Evolutionary conservation across 2,888 invertebrate genomes (phyloP), one percentile per base, ranked within the genome.

Genomic region (Rotaria sp.): DNA sequence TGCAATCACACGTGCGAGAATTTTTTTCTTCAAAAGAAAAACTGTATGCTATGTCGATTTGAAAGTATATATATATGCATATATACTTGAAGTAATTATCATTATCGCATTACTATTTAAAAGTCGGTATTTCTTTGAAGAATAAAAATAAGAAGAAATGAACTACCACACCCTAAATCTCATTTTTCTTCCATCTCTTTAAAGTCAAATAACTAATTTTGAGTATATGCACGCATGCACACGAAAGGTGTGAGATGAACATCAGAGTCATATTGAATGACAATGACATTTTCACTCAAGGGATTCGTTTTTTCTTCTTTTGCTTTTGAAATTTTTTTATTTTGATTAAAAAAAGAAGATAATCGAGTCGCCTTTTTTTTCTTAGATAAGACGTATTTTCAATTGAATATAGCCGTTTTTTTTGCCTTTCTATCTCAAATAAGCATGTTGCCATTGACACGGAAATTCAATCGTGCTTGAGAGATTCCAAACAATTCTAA

Each of bases 381-480:
- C n/a, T n/a, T n/a, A n/a, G n/a, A n/a, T n/a, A n/a, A n/a, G n/a
- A n/a, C n/a, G 50, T 18, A 13, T 50, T 18, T 50, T 21, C 24
- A 24, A 52, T 52, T 24, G 52, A 52, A 7, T 52, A 24, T 4
- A 52, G 10, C 10, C 8, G 21, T 52, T 21, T 52, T 52, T 52
- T 18, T 30, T n/a, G n/a, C n/a, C 35, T 67, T 15, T 30, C 5
- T n/a, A 35, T 30, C 35, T 38, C 18, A 35, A 35, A 67, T 67
- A 18, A 67, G 67, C 38, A 35, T 35, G 35, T 30, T 67, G 30
- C 24, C 24, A 52, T 24, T 52, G 8, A 21, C 2, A 67, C 67
- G 67, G 67, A 67, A 67, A 67, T 67, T 67, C n/a, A 67, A 67
- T 67, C 67, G 67, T 67, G 67, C 67, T 67, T 67, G 67, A 67